These are phyloP conservation scores for Panthera uncia DNA, from an alignment of 2,113 vertebrate species.

Conservation along the genomic window DNA sequence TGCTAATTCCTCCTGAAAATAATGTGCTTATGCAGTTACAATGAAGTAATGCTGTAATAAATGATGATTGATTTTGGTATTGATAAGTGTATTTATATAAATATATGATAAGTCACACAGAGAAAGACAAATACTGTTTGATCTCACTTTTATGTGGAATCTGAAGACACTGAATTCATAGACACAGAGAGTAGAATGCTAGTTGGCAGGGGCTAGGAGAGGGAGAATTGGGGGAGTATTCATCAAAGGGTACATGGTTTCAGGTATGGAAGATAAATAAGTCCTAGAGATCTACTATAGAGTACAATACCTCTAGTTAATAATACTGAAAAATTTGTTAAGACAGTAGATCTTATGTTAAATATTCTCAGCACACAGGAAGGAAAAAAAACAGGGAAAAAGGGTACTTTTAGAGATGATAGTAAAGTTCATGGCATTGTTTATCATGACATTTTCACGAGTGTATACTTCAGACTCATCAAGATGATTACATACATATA, in stretches of 20 bases:
- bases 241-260: background rate
- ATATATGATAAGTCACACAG: background rate
- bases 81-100: background rate
- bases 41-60: background rate
- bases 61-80: background rate
- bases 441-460: too few species aligned
- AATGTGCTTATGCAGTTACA: background rate
- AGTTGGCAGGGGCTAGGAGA: background rate
- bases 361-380: background rate
- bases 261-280: background rate
- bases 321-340: background rate
- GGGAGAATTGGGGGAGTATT: background rate
- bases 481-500: too few species aligned
- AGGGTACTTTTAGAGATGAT: background rate
- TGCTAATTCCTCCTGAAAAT: background rate
- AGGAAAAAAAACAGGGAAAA: background rate
- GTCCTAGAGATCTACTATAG: background rate
- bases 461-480: too few species aligned
- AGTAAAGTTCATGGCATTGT: background rate
- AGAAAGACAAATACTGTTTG: background rate
- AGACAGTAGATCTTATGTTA: background rate
- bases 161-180: background rate
- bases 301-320: background rate
- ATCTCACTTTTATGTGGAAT: background rate
- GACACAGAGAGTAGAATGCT: background rate